phyloP scores from a whole-genome alignment of 2,888 invertebrate genomes.

The Diarsia brunnea region DNA sequence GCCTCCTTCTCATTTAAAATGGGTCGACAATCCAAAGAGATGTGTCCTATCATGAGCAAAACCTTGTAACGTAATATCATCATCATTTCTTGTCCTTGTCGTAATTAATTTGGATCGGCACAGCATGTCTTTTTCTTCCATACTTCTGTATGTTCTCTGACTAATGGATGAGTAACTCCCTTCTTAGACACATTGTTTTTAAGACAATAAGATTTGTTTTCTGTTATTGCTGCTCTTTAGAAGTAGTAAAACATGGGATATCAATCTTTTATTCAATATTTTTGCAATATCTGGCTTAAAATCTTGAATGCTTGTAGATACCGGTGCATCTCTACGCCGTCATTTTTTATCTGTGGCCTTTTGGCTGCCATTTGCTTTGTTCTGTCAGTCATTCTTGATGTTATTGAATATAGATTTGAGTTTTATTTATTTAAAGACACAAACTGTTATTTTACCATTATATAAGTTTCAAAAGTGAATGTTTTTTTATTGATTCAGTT shows the following conservation, averaged over 20 bases:
- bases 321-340: constrained; percentile 26
- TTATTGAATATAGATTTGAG: constrained; percentile 83
- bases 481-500: constrained; percentile 64
- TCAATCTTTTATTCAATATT: background rate
- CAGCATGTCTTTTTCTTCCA: background rate
- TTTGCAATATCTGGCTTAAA: background rate
- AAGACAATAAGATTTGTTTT: background rate
- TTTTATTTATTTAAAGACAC: constrained; percentile 66
- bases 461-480: constrained; percentile 69
- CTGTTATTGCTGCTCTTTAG: background rate
- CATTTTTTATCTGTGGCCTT: constrained; percentile 63
- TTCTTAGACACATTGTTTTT: too few relatives aligned
- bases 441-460: constrained; percentile 58
- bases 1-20: background rate
- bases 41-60: background rate
- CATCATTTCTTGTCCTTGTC: background rate
- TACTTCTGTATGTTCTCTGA: background rate
- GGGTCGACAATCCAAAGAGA: background rate
- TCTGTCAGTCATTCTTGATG: constrained; percentile 88
- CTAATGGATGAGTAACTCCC: too few relatives aligned
- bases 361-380: constrained; percentile 85
- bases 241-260: background rate
- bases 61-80: background rate
- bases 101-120: background rate
- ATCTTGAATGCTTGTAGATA: too few relatives aligned